phyloP scores from a whole-genome alignment of 2,888 invertebrate genomes.

The Urechis unicinctus region DNA sequence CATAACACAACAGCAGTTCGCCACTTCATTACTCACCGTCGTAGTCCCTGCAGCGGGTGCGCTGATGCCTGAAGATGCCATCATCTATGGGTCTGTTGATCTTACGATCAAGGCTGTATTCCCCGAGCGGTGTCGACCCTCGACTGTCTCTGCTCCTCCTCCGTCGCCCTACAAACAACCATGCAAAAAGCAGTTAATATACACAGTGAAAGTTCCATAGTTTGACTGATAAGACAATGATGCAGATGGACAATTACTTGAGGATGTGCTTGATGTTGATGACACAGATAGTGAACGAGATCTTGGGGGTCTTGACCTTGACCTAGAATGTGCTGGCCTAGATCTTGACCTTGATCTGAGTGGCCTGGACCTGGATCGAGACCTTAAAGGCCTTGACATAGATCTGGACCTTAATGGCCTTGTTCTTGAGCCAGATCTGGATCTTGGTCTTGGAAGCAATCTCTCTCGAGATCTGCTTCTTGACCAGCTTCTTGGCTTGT shows the following conservation, averaged over 20 bases:
- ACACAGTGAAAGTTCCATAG: no score
- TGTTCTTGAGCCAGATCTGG: no score
- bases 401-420: constrained; percentile 18
- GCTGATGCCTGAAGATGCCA: not conserved
- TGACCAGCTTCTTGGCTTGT: no score
- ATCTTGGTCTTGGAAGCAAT: no score
- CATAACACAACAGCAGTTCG: not conserved
- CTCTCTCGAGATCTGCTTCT: no score
- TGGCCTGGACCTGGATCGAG: constrained; percentile 23
- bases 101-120: not conserved
- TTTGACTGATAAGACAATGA: no score
- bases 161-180: not conserved
- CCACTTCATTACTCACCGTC: constrained; percentile 60
- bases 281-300: not conserved
- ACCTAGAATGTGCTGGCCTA: not conserved
- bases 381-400: constrained; percentile 34
- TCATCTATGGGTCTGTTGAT: not conserved
- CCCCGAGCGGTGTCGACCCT: not conserved
- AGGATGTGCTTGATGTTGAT: not conserved
- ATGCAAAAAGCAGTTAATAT: no score
- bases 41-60: constrained; percentile 69
- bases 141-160: not conserved
- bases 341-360: constrained; percentile 15
- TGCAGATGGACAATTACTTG: not conserved
- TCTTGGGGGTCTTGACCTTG: not conserved